These are phyloP conservation scores for Labroides dimidiatus DNA, from an alignment of 2,797 vertebrate genomes.

Conservation along the genomic window DNA sequence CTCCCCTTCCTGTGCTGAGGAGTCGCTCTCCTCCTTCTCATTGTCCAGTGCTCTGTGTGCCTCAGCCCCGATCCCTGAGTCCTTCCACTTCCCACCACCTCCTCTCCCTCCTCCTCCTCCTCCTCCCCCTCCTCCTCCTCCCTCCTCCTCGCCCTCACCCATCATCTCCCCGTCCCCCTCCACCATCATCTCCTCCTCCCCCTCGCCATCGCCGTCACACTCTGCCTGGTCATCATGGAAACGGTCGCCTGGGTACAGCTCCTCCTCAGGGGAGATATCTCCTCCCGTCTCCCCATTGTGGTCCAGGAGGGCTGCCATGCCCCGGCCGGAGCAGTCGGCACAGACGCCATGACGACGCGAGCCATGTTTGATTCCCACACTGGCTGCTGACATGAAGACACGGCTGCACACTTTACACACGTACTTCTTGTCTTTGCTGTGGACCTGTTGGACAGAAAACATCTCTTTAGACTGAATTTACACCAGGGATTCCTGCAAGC, in stretches of 20 bases:
- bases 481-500: background rate
- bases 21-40: constrained; percentile 93
- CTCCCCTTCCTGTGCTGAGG: constrained; percentile 88
- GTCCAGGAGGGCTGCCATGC: constrained; percentile 87
- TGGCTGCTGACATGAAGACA: constrained; percentile 97
- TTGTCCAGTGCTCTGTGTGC: constrained; percentile 86
- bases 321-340: constrained; percentile 91
- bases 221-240: constrained; percentile 83
- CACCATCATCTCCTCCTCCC: constrained; percentile 89
- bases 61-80: constrained; percentile 88
- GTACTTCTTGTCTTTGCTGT: constrained; percentile 99
- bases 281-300: constrained; percentile 86
- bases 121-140: constrained; percentile 88
- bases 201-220: constrained; percentile 87
- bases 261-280: constrained; percentile 90
- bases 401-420: constrained; percentile 98
- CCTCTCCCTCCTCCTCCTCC: constrained; percentile 84
- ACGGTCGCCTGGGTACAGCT: constrained; percentile 88
- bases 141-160: constrained; percentile 87
- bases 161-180: constrained; percentile 90
- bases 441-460: constrained; percentile 85
- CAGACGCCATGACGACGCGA: constrained; percentile 96
- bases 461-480: background rate
- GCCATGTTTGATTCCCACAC: constrained; percentile 97
- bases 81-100: constrained; percentile 90